Percentiles rank a stretch among this genome's conserved stretches.
phyloP scores from a whole-genome alignment of 2,888 invertebrate species.

The Brenthis hecate region DNA sequence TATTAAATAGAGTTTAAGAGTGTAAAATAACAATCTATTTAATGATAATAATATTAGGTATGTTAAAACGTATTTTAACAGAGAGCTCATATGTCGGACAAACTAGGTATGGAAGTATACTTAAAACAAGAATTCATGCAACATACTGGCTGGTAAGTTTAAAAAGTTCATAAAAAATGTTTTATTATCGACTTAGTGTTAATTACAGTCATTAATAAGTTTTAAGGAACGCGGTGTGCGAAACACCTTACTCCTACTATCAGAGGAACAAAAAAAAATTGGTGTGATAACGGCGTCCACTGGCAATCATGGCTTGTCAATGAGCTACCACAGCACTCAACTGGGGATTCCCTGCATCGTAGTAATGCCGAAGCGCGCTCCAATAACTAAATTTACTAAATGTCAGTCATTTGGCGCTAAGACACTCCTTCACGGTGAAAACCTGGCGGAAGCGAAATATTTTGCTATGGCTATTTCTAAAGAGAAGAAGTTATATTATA shows the following conservation, averaged over 20 bases:
- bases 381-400: conserved; percentile 94
- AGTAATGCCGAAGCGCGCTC: conserved; percentile 94
- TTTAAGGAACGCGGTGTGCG: conserved; percentile 97
- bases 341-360: conserved; percentile 89
- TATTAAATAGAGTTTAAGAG: neutral
- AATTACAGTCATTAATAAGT: conserved; percentile 66
- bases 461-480: conserved; percentile 88
- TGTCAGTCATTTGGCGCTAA: conserved; percentile 91
- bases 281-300: conserved; percentile 95
- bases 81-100: conserved; percentile 89
- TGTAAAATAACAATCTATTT: neutral
- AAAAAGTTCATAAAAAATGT: neutral
- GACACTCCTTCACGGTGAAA: conserved; percentile 89
- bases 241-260: conserved; percentile 88
- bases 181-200: neutral
- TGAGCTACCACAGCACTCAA: conserved; percentile 88
- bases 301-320: conserved; percentile 93
- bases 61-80: conserved; percentile 61
- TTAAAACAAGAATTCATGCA: conserved; percentile 97
- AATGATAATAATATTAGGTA: conserved; percentile 2
- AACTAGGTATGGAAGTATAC: conserved; percentile 91
- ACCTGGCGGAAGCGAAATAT: conserved; percentile 89
- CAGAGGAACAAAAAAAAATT: conserved; percentile 86
- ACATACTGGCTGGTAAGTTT: conserved; percentile 90
- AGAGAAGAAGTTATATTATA: conserved; percentile 88